Evolutionary conservation across 2,888 invertebrate genomes (phyloP), one percentile per base, ranked within the genome.

Genomic region (Pseudanteris insignis): DNA sequence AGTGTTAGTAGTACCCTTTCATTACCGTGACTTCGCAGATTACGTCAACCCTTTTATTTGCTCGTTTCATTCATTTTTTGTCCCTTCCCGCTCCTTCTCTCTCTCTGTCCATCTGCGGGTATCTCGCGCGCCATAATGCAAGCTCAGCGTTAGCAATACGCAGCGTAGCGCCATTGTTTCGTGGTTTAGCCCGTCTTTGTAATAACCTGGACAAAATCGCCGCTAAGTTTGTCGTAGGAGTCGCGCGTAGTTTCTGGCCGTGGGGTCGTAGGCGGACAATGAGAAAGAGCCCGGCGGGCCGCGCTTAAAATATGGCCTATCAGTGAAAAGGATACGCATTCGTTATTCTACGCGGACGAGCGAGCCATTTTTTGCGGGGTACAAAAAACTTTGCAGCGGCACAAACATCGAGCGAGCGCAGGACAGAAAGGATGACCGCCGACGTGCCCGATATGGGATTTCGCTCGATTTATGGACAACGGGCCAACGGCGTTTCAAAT

Each of bases 221-320:
- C 33, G 28, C 28, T 28, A 34, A 50, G 24, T 40, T 51, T 36
- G 47, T 48, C 38, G 13, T 11, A 30, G 37, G 21, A 13, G n/a
- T n/a, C n/a, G n/a, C n/a, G n/a, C n/a, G n/a, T n/a, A n/a, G 18
- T 18, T 18, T 12, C 24, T 13, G 14, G 18, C 9, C 28, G 13
- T 13, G 36, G 28, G 25, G 57, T 43, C 36, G 10, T 36, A 36
- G 28, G 30, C 32, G 57, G 48, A 24, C 24, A 43, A 43, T 36
- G 48, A 48, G 60, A 37, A 47, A 60, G 43, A 43, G 51, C 21
- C 9, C 8, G 25, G 18, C 18, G 18, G n/a, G 14, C 12, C 41
- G 41, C 53, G 51, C 36, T 26, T 64, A 53, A 64, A 60, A 60
- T 60, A 64, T 64, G 60, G 64, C 50, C 55, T 60, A 60, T 63